Conservation (phyloP, 2,888 invertebrate genomes). For the Acanthococcus lagerstroemiae region DNA sequence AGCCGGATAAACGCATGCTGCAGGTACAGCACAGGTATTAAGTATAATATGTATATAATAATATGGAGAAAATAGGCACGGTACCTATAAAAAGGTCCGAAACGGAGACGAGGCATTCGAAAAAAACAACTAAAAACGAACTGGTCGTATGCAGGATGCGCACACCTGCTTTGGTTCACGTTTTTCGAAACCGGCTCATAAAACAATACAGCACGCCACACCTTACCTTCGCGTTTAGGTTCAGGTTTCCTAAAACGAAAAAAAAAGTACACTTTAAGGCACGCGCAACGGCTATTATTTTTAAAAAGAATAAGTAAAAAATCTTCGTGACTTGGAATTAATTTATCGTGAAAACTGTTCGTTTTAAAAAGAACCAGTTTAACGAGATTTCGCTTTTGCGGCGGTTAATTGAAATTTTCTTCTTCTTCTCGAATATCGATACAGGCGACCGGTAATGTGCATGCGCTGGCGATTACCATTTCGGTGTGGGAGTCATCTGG, state of each 20-base stretch:
- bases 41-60: too few species aligned
- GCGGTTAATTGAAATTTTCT: background rate
- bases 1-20: background rate
- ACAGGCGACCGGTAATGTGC: background rate
- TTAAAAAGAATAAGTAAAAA: background rate
- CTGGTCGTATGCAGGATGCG: constrained; percentile 16
- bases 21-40: too few species aligned
- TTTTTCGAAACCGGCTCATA: constrained; percentile 22
- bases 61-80: background rate
- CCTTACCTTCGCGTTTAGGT: constrained; percentile 28
- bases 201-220: constrained; percentile 28
- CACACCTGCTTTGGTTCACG: constrained; percentile 15
- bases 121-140: too few species aligned
- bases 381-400: background rate
- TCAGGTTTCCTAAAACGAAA: constrained; percentile 21
- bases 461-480: background rate
- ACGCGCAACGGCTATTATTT: constrained; percentile 17
- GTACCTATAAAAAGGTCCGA: background rate
- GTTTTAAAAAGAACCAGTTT: background rate
- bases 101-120: background rate
- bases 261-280: constrained; percentile 20
- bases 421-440: background rate
- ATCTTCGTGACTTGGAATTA: constrained; percentile 26
- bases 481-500: too few species aligned
- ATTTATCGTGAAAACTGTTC: constrained; percentile 21